Percentiles rank a stretch among this genome's conserved stretches.
Conservation (phyloP, 2,113 vertebrate genomes). For the Amphiprion percula region DNA sequence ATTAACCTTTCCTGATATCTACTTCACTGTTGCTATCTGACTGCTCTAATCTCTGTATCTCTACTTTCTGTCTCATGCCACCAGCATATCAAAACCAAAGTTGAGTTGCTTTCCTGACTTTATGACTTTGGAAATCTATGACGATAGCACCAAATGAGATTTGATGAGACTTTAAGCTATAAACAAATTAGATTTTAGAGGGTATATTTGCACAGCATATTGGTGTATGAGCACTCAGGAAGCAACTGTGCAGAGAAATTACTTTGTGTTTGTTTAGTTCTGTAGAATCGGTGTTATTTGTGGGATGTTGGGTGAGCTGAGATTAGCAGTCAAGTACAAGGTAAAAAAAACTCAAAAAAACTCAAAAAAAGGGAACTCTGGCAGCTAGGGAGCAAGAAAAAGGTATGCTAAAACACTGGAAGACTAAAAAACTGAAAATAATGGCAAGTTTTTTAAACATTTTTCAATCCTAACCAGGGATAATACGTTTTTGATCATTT, state of each 20-base stretch:
- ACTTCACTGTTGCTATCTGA: not conserved
- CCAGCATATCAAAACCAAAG: not conserved
- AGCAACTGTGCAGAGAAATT: not conserved
- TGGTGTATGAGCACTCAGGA: not conserved
- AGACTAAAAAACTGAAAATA: too few relatives aligned
- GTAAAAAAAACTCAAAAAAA: too few relatives aligned
- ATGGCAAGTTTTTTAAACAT: too few relatives aligned
- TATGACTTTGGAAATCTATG: not conserved
- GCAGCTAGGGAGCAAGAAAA: too few relatives aligned
- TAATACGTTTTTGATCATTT: too few relatives aligned
- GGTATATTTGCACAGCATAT: not conserved
- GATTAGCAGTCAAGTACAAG: too few relatives aligned
- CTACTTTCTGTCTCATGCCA: not conserved
- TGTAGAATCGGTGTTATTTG: too few relatives aligned
- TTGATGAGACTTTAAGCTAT: not conserved
- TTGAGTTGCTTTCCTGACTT: not conserved
- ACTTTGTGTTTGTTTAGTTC: too few relatives aligned
- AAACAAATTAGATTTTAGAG: not conserved
- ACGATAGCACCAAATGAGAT: not conserved
- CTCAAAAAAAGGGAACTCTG: too few relatives aligned
- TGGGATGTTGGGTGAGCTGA: too few relatives aligned
- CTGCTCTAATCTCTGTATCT: not conserved
- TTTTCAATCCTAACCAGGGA: too few relatives aligned
- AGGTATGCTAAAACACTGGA: too few relatives aligned
- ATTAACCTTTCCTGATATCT: conserved; percentile 9